Evolutionary conservation across 2,888 invertebrate genomes (phyloP), one percentile per base, ranked within the genome.

Genomic region (Micropterix aruncella): DNA sequence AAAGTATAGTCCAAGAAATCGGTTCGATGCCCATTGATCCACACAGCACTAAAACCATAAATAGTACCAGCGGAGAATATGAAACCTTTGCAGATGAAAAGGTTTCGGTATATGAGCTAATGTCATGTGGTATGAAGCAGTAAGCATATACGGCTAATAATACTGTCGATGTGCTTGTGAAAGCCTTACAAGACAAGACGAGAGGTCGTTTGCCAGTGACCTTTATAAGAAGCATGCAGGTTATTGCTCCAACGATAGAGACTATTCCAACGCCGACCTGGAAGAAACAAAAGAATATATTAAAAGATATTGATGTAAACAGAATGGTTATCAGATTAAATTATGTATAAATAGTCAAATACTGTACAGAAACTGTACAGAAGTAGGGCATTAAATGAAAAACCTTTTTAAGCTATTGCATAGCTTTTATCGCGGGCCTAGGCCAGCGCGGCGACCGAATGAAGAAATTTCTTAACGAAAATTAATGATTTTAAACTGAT

Each of bases 101-200:
- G 12, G 12, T 42, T 4, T 37, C 16, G 14, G 52, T 47, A 37
- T 55, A 56, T 3, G 56, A 54, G 37, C 53, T 54, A 19, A 48
- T 49, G 37, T 50, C 47, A 14, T 48, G 14, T 38, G 56, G 55
- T 9, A 56, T 48, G 18, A 46, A 37, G 1, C 44, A 44, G 41
- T 49, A 53, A 1, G 57, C 53, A 50, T 61, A 63, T 3, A 50
- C 41, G 2, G 56, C 60, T 15, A 61, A 47, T 1, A 52, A 44
- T 2, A 59, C 42, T 14, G 55, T 54, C 19, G 62, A 59, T n/a
- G 57, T 61, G 45, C 64, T 65, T 40, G 66, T 65, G 1, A 63
- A 61, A 1, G 67, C 53, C 50, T 66, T 50, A 46, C 72, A 56
- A 0, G 64, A 47, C 0, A 74, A 57, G 1, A 71, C 72, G 12